Conservation (phyloP, 1,140 invertebrate genomes). For the Hypsibius dujardini region DNA sequence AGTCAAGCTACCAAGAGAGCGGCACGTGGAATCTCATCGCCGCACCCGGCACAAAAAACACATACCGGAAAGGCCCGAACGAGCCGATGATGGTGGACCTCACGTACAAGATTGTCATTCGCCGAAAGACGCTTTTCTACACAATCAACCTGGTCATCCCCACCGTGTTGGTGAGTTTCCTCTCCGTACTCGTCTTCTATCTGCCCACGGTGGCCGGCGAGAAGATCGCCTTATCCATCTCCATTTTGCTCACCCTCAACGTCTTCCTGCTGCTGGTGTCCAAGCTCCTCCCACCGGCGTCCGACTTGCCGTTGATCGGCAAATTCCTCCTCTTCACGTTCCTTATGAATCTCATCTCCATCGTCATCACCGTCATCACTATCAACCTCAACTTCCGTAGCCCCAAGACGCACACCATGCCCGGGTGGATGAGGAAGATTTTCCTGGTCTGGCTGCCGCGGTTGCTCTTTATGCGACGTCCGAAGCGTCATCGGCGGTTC, state of each 20-base stretch:
- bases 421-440: slow-evolving; percentile 72
- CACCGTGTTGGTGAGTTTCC: slow-evolving; percentile 92
- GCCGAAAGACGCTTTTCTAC: slow-evolving; percentile 94
- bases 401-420: slow-evolving; percentile 70
- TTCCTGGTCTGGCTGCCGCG: slow-evolving; percentile 78
- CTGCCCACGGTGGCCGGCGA: slow-evolving; percentile 58
- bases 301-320: slow-evolving; percentile 84
- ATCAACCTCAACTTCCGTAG: slow-evolving; percentile 99
- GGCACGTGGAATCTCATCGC: slow-evolving; percentile 98
- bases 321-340: slow-evolving; percentile 98
- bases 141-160: slow-evolving; percentile 97
- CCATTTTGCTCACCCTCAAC: slow-evolving; percentile 93
- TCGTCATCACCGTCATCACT: slow-evolving; percentile 92
- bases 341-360: slow-evolving; percentile 98
- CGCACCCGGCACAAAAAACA: slow-evolving; percentile 79
- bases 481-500: slow-evolving; percentile 52
- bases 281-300: slow-evolving; percentile 95
- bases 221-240: slow-evolving; percentile 81
- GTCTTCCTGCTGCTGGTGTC: slow-evolving; percentile 95
- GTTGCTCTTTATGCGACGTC: slow-evolving; percentile 68
- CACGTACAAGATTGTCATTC: slow-evolving; percentile 86
- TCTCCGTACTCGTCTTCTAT: slow-evolving; percentile 94
- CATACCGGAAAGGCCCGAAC: slow-evolving; percentile 47
- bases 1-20: slow-evolving; percentile 93
- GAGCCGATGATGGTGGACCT: slow-evolving; percentile 78